A percentile compares a stretch with the other conserved stretches of the same genome.
Evolutionary conservation across 2,888 invertebrate genomes (phyloP).

Genomic region (Polymixis flavicincta): DNA sequence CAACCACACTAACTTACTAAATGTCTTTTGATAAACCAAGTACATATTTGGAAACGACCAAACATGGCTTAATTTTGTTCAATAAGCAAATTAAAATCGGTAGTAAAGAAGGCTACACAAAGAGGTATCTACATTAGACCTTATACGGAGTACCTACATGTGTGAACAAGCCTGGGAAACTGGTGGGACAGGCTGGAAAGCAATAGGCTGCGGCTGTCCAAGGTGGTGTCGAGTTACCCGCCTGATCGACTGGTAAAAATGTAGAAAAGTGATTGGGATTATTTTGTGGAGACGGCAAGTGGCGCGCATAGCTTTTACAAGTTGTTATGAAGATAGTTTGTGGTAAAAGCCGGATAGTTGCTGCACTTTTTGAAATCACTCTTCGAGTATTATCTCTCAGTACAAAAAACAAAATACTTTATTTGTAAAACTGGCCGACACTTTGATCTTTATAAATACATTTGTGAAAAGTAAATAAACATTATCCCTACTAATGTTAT

Average conservation of each 20-base stretch:
- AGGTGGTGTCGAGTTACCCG: constrained; percentile 82
- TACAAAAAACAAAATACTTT: no score
- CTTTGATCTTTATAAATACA: no score
- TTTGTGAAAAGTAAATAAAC: no score
- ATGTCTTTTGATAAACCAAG: background rate
- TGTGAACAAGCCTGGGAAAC: constrained; percentile 83
- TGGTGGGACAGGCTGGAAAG: constrained; percentile 77
- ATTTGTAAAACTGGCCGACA: no score
- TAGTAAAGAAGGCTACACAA: constrained; percentile 10
- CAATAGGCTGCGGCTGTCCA: constrained; percentile 80
- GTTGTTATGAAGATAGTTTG: background rate
- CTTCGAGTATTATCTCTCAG: no score
- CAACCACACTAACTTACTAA: no score
- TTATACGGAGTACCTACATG: constrained; percentile 47
- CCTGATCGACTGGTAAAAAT: constrained; percentile 63
- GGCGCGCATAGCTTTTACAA: background rate
- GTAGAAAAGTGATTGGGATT: constrained; percentile 45
- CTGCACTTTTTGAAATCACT: no score
- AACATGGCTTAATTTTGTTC: background rate
- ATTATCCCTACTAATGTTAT: no score
- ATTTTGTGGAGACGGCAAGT: constrained; percentile 65
- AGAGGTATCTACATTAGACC: constrained; percentile 25
- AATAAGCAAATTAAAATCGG: constrained; percentile 16
- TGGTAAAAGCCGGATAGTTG: no score
- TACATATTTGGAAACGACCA: background rate